These are phyloP conservation scores for Anseranas semipalmata DNA, from an alignment of 2,113 vertebrate genomes.

Conservation along the genomic window DNA sequence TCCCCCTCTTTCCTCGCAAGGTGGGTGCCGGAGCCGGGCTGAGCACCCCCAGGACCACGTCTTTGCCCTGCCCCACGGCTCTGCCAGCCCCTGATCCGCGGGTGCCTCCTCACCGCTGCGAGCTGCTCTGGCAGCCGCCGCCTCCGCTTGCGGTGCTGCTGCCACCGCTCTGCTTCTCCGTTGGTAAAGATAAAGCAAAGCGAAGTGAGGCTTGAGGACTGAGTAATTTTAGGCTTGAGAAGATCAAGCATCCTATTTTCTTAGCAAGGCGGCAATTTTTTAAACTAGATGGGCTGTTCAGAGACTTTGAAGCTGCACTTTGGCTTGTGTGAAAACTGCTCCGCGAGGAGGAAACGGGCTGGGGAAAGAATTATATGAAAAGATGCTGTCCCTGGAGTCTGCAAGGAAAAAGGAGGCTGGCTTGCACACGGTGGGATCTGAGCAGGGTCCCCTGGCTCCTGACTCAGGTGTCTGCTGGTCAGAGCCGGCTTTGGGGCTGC, in stretches of 20 bases:
- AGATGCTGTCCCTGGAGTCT: not conserved
- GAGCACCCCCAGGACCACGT: not conserved
- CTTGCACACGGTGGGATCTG: accelerated
- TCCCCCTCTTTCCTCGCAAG: not conserved
- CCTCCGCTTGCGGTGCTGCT: not conserved
- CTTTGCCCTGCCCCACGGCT: not conserved
- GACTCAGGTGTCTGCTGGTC: not conserved
- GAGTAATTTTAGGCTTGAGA: not conserved
- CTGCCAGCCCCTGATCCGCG: no score
- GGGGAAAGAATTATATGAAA: not conserved
- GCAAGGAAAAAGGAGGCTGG: not conserved
- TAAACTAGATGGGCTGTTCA: not conserved
- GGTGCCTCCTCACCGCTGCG: no score
- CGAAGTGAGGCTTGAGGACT: not conserved
- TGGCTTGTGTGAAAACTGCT: not conserved
- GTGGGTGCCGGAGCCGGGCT: no score
- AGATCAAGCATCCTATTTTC: not conserved
- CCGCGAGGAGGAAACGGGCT: not conserved
- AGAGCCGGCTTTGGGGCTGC: not conserved
- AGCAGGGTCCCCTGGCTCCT: not conserved
- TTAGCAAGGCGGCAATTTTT: not conserved
- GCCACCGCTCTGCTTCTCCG: not conserved
- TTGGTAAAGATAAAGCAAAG: not conserved
- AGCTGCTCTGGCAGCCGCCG: not conserved
- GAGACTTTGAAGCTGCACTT: not conserved